Evolutionary conservation across 1,140 invertebrate species (phyloP).

Genomic region (Choristoneura fumiferana): DNA sequence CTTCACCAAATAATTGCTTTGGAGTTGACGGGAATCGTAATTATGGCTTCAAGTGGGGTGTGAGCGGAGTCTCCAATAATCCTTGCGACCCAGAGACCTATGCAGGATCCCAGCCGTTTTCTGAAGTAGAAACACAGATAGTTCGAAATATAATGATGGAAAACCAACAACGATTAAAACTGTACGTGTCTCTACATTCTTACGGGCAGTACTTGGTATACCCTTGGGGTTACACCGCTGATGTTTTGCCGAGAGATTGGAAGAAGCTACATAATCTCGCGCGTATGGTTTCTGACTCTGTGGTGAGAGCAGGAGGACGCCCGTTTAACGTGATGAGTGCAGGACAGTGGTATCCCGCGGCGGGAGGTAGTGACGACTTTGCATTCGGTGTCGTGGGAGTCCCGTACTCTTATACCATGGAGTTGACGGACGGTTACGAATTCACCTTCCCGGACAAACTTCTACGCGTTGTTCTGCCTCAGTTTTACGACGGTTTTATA

Average conservation of each 20-base stretch:
- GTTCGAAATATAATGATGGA: slow-evolving; percentile 80
- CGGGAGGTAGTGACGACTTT: slow-evolving; percentile 86
- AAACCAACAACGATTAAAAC: slow-evolving; percentile 76
- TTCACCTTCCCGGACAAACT: slow-evolving; percentile 61
- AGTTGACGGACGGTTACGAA: slow-evolving; percentile 77
- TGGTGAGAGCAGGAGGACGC: slow-evolving; percentile 62
- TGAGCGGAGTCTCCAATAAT: slow-evolving; percentile 81
- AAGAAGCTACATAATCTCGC: slow-evolving; percentile 52
- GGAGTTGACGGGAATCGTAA: slow-evolving; percentile 85
- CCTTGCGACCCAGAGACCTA: slow-evolving; percentile 85
- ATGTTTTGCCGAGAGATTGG: slow-evolving; percentile 53
- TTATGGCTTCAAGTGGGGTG: slow-evolving; percentile 83
- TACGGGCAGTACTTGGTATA: slow-evolving; percentile 82
- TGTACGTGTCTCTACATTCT: slow-evolving; percentile 85
- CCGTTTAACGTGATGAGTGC: slow-evolving; percentile 77
- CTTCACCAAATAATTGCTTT: slow-evolving; percentile 67
- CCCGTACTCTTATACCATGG: slow-evolving; percentile 84
- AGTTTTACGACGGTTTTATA: slow-evolving; percentile 63
- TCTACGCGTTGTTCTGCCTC: slow-evolving; percentile 43
- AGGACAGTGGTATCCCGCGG: slow-evolving; percentile 79
- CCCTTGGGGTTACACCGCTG: slow-evolving; percentile 80
- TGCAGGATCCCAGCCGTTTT: slow-evolving; percentile 84
- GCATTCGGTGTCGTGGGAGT: slow-evolving; percentile 81
- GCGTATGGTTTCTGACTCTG: slow-evolving; percentile 54
- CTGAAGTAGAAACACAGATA: slow-evolving; percentile 85